Evolutionary conservation across 2,888 invertebrate species (phyloP).

Genomic region (Diloba caeruleocephala): DNA sequence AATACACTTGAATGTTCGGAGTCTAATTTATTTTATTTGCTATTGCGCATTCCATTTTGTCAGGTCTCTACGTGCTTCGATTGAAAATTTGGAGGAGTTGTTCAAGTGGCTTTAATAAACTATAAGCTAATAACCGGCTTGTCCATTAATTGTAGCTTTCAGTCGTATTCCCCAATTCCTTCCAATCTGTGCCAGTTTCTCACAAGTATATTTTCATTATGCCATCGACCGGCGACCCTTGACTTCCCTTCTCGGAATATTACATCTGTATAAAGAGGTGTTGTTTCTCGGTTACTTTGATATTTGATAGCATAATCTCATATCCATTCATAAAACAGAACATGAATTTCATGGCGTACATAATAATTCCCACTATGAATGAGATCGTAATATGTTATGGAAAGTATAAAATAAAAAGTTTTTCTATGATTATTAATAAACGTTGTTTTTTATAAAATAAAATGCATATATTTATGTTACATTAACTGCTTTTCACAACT

Average conservation of each 20-base stretch:
- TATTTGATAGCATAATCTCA: slow-evolving; percentile 13
- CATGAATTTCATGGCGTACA: slow-evolving; percentile 5
- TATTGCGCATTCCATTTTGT: background rate
- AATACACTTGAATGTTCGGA: slow-evolving; percentile 20
- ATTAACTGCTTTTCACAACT: too few relatives aligned
- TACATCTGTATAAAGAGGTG: slow-evolving; percentile 7
- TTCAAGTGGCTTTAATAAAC: background rate
- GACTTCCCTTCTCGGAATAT: slow-evolving; percentile 28
- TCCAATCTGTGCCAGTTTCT: slow-evolving; percentile 49
- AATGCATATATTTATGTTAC: too few relatives aligned
- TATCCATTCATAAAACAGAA: slow-evolving; percentile 18
- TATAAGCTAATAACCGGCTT: background rate
- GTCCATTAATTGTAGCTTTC: slow-evolving; percentile 31
- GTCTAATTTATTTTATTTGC: slow-evolving; percentile 23
- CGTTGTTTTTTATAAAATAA: too few relatives aligned
- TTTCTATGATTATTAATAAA: too few relatives aligned
- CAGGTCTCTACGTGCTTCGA: background rate
- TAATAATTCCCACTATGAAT: background rate
- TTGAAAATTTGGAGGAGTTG: background rate
- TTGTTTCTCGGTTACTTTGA: slow-evolving; percentile 4
- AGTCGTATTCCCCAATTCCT: slow-evolving; percentile 21
- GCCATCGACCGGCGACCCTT: slow-evolving; percentile 10
- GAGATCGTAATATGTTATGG: background rate
- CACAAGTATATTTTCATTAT: slow-evolving; percentile 48
- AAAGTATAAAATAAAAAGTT: too few relatives aligned